Base-by-base conservation (phyloP, 2,888 invertebrate genomes). In the Ophioninae sp. region DNA sequence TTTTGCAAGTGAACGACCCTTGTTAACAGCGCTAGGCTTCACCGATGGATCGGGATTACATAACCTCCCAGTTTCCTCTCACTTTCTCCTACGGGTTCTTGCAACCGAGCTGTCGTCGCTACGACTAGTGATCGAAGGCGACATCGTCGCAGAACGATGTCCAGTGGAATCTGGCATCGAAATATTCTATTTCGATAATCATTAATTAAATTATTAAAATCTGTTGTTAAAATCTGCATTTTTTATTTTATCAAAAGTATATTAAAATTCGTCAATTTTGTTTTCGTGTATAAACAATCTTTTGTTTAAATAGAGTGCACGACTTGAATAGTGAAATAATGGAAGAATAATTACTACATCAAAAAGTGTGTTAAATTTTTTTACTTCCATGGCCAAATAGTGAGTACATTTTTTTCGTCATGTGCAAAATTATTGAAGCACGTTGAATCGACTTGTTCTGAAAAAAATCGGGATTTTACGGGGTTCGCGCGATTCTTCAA, bases 21-120 rank as follows among this genome's bases (percentile, higher is more conserved):
- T 75, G 70, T 70, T 67, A 30, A 62, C 65, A 74, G 56, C 78
- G 20, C 67, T 80, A 82, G 74, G 17, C 67, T 57, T 81, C 78
- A 72, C 79, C 84, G 82, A 84, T 84, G 75, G 69, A 78, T 76
- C 72, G 80, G 68, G 75, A 81, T 87, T 87, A 81, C 83, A 85
- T 74, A 87, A 87, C 67, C n/a, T 62, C n/a, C 23, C 81, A 81
- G 78, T 75, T 81, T 86, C 81, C 80, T 86, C 86, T 87, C 76
- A 89, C 89, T 89, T 89, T 89, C 89, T 88, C 88, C 83, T 83
- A 64, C 73, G 68, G 84, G 81, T 44, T 81, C 68, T 81, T 78
- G 72, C 61, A 57, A 59, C 80, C 59, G 21, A 20, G 59, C 21
- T 21, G 20, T 61, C 23, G 82, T 67, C 81, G 30, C 57, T 81